Percentiles rank a stretch among this genome's conserved stretches.
phyloP scores from a whole-genome alignment of 2,888 invertebrate genomes.

The Cosmia trapezina region DNA sequence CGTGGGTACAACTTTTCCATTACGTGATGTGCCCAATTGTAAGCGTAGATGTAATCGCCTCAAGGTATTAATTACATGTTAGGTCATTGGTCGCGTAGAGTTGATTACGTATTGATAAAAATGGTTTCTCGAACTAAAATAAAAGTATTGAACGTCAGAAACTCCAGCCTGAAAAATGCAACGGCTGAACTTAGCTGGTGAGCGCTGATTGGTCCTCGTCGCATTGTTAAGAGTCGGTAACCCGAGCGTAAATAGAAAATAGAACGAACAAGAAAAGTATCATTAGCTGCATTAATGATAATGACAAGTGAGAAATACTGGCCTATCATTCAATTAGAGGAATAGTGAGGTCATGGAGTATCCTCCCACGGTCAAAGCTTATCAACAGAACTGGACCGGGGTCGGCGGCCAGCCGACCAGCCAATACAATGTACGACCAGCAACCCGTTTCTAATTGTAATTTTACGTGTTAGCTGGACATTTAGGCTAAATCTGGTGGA shows the following conservation, averaged over 20 bases:
- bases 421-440: slow-evolving; percentile 51
- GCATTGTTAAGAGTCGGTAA: slow-evolving; percentile 33
- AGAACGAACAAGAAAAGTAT: slow-evolving; percentile 40
- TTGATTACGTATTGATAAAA: slow-evolving; percentile 34
- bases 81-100: slow-evolving; percentile 34
- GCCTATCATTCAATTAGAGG: slow-evolving; percentile 82
- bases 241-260: slow-evolving; percentile 50
- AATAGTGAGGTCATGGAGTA: slow-evolving; percentile 82
- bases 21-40: slow-evolving; percentile 27
- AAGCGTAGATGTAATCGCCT: slow-evolving; percentile 22
- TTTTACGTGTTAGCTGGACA: slow-evolving; percentile 54
- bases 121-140: slow-evolving; percentile 14
- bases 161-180: slow-evolving; percentile 38
- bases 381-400: slow-evolving; percentile 77
- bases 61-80: slow-evolving; percentile 48
- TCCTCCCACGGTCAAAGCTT: slow-evolving; percentile 80
- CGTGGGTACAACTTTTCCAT: slow-evolving; percentile 21
- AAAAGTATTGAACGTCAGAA: slow-evolving; percentile 28
- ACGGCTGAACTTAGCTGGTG: slow-evolving; percentile 21
- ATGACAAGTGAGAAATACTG: slow-evolving; percentile 60
- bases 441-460: slow-evolving; percentile 62
- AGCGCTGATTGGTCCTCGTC: slow-evolving; percentile 29
- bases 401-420: slow-evolving; percentile 65
- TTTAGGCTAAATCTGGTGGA: slow-evolving; percentile 27
- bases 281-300: slow-evolving; percentile 49